Conservation (phyloP, 2,797 vertebrate species). For the Cossypha caffra region DNA sequence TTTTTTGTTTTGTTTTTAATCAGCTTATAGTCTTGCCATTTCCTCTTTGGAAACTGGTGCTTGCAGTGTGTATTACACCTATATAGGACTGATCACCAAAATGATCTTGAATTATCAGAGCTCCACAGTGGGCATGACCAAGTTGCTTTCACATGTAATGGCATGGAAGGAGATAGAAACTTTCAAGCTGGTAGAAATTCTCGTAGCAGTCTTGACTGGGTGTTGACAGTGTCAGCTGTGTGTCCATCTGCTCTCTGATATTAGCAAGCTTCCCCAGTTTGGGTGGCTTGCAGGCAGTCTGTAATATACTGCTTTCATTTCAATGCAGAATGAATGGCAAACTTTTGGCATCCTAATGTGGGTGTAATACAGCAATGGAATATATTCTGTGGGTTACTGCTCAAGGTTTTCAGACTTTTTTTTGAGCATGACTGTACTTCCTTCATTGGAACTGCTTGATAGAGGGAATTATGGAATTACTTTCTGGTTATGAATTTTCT, state of each 20-base stretch:
- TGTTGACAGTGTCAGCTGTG: background rate
- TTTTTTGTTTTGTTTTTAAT: background rate
- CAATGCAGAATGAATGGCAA: background rate
- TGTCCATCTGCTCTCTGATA: background rate
- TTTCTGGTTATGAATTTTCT: background rate
- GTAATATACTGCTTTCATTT: background rate
- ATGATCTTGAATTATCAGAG: background rate
- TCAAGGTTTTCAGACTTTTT: background rate
- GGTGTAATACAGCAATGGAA: background rate
- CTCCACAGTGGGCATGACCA: background rate
- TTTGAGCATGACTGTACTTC: background rate
- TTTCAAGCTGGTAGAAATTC: background rate
- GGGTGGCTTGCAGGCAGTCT: background rate
- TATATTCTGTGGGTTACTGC: background rate
- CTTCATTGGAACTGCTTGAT: background rate
- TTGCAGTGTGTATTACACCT: background rate
- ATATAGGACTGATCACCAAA: background rate
- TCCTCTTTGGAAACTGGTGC: background rate
- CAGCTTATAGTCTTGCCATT: background rate
- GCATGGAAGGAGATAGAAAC: background rate
- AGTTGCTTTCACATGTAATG: background rate
- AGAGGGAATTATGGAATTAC: background rate
- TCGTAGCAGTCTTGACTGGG: rapidly evolving
- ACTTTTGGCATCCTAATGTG: background rate
- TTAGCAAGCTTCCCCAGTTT: background rate